These are phyloP conservation scores for Nemopilema nomurai DNA, from an alignment of 30 jellyfish, hydroid and myxozoan species.

Conservation along the genomic window DNA sequence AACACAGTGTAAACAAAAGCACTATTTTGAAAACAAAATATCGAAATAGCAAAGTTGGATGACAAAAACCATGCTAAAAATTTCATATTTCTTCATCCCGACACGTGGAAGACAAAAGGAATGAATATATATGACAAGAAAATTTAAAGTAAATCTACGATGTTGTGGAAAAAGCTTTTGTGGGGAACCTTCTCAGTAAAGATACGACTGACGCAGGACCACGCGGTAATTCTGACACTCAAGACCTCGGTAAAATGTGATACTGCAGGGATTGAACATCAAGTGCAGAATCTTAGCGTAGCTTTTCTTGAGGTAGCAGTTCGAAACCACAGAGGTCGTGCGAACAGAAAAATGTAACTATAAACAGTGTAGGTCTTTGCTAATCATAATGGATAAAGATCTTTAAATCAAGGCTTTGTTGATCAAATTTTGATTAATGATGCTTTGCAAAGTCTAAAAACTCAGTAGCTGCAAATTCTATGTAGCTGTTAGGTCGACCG, in stretches of 20 bases:
- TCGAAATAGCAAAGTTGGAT: too few species aligned
- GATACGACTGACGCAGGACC: too few species aligned
- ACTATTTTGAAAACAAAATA: too few species aligned
- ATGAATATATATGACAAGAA: too few species aligned
- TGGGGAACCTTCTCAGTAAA: too few species aligned
- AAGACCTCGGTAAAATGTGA: not conserved
- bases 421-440: not conserved
- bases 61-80: too few species aligned
- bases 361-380: constrained; percentile 1
- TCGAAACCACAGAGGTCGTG: not conserved
- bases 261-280: not conserved
- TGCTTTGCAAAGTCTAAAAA: not conserved
- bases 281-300: not conserved
- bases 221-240: not conserved
- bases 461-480: not conserved
- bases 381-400: constrained; percentile 12
- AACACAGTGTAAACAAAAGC: too few species aligned
- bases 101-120: too few species aligned
- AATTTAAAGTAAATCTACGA: too few species aligned
- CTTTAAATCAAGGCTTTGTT: not conserved
- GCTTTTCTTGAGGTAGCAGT: not conserved
- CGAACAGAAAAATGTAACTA: not conserved
- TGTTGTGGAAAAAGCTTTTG: too few species aligned
- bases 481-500: too few species aligned
- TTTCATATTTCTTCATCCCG: too few species aligned